Conservation (phyloP, 2,113 vertebrate genomes). For the Prionailurus bengalensis region DNA sequence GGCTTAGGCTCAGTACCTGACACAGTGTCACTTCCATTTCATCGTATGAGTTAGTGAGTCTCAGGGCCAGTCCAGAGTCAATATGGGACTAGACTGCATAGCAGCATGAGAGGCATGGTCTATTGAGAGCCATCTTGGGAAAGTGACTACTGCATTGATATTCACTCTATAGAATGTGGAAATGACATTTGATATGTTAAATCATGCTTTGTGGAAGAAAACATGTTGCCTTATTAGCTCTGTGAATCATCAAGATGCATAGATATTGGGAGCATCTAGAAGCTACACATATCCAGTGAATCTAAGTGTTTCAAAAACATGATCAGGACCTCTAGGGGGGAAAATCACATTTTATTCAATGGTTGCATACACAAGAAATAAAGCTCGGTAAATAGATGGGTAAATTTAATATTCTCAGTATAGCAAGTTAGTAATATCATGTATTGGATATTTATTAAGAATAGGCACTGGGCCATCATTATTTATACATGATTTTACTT, state of each 20-base stretch:
- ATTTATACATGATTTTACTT: slow-evolving; percentile 3
- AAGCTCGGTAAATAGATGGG: neutral
- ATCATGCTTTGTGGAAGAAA: neutral
- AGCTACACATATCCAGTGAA: slow-evolving; percentile 60
- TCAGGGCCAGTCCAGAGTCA: neutral
- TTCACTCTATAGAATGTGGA: neutral
- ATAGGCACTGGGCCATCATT: neutral
- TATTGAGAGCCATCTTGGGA: neutral
- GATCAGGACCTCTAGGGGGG: slow-evolving; percentile 39
- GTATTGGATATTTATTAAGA: neutral
- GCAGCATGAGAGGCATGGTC: neutral
- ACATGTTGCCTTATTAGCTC: slow-evolving; percentile 42
- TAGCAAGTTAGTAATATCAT: neutral
- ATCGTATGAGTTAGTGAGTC: neutral
- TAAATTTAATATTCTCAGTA: neutral
- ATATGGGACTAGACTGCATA: neutral
- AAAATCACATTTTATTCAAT: slow-evolving; percentile 66
- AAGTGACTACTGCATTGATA: neutral
- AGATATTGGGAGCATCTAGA: slow-evolving; percentile 64
- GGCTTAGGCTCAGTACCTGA: neutral
- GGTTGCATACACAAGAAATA: neutral
- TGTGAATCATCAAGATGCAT: slow-evolving; percentile 71
- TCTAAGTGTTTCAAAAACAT: slow-evolving; percentile 76
- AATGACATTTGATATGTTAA: neutral
- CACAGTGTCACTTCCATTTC: neutral